Conservation (phyloP, 64 coral and sea anemone species). For the Porites lutea region DNA sequence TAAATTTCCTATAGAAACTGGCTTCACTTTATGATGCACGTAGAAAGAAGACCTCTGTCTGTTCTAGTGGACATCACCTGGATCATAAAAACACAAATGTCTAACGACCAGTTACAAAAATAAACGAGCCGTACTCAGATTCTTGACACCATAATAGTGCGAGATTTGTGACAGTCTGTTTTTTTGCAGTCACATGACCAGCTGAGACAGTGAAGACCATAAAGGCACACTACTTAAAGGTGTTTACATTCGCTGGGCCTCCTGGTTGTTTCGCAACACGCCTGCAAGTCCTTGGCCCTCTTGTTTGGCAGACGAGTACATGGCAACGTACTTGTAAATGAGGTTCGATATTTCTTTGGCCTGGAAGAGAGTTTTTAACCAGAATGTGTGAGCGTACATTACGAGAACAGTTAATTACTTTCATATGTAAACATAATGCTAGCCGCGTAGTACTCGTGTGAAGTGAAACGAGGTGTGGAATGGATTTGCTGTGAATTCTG, state of each 20-base stretch:
- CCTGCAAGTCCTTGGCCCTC: conserved; percentile 48
- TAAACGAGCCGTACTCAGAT: not conserved
- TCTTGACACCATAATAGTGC: not conserved
- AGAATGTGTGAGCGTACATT: not conserved
- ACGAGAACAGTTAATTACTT: not conserved
- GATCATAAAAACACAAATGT: not conserved
- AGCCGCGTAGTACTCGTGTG: too few species aligned
- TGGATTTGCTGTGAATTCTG: too few species aligned
- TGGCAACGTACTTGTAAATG: conserved; percentile 57
- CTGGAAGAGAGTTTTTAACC: conserved; percentile 11
- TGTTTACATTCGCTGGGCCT: not conserved
- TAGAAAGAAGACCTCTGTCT: too few species aligned
- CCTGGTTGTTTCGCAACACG: conserved; percentile 35
- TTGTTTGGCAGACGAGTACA: conserved; percentile 45
- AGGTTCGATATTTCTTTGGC: conserved; percentile 69
- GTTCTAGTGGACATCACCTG: not conserved
- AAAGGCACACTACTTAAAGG: not conserved
- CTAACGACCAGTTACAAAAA: not conserved
- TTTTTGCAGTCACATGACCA: not conserved
- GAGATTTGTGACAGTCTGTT: not conserved
- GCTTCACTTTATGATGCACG: not conserved
- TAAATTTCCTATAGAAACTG: not conserved
- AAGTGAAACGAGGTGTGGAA: too few species aligned
- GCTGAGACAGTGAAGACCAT: not conserved
- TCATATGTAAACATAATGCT: not conserved